Evolutionary conservation across 2,797 vertebrate genomes (phyloP).

Genomic region (Bradypus variegatus): DNA sequence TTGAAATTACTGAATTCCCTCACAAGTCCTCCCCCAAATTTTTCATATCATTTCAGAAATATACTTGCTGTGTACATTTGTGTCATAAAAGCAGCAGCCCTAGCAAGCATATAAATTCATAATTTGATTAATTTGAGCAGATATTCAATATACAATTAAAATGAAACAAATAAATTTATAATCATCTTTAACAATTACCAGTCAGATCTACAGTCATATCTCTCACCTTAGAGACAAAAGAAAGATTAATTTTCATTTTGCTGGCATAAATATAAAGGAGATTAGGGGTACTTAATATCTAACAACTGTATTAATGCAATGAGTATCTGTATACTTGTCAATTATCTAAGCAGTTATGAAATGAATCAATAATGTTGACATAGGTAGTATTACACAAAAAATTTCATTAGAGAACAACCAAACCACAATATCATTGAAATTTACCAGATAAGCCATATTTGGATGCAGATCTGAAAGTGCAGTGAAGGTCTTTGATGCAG

Average conservation of each 20-base stretch:
- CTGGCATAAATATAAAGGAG: slow-evolving; percentile 62
- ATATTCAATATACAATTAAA: slow-evolving; percentile 67
- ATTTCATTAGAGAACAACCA: slow-evolving; percentile 59
- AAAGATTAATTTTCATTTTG: slow-evolving; percentile 69
- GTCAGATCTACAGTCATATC: slow-evolving; percentile 56
- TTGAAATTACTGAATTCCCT: slow-evolving; percentile 11
- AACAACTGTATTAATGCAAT: slow-evolving; percentile 64
- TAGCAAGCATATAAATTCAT: slow-evolving; percentile 10
- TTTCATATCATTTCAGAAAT: slow-evolving; percentile 22
- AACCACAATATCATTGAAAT: slow-evolving; percentile 67
- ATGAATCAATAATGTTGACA: slow-evolving; percentile 54
- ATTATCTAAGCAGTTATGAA: slow-evolving; percentile 48
- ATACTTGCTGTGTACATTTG: not conserved
- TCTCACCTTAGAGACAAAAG: slow-evolving; percentile 50
- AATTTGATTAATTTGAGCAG: slow-evolving; percentile 62
- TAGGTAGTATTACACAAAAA: slow-evolving; percentile 55
- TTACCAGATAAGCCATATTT: slow-evolving; percentile 85
- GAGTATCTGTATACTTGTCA: slow-evolving; percentile 59
- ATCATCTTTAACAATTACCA: slow-evolving; percentile 55
- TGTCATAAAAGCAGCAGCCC: slow-evolving; percentile 11
- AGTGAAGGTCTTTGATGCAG: slow-evolving; percentile 73
- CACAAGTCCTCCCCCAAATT: not conserved
- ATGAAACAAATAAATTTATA: slow-evolving; percentile 69
- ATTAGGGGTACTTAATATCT: slow-evolving; percentile 51
- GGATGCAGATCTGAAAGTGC: slow-evolving; percentile 88